Evolutionary conservation across 1,140 invertebrate genomes (phyloP).

Genomic region (Globodera rostochiensis): DNA sequence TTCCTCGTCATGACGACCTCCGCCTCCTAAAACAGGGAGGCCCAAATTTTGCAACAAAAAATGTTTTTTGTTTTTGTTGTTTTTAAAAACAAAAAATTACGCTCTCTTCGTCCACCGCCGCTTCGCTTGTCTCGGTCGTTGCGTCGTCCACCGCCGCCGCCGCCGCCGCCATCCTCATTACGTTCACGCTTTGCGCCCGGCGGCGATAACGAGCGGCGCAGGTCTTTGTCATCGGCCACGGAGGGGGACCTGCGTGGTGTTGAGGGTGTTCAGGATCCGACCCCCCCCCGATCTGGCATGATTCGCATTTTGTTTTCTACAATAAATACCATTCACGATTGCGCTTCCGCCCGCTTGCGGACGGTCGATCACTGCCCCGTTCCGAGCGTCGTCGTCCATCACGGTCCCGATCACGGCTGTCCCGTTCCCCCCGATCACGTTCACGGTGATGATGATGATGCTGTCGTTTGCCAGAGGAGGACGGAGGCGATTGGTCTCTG

Average conservation of each 20-base stretch:
- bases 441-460: slow-evolving; percentile 6
- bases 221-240: neutral
- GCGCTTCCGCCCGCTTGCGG: neutral
- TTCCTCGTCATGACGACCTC: slow-evolving; percentile 20
- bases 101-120: slow-evolving; percentile 16
- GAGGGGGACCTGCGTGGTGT: neutral
- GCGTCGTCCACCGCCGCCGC: neutral
- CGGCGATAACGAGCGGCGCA: neutral
- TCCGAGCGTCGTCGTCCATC: neutral
- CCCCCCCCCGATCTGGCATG: no score
- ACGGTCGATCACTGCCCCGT: neutral
- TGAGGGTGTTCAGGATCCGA: no score
- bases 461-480: neutral
- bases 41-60: no score
- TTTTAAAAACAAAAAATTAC: slow-evolving; percentile 17
- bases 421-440: neutral
- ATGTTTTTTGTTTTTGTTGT: neutral
- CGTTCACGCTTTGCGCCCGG: neutral
- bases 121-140: neutral
- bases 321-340: neutral
- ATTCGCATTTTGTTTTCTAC: no score
- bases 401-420: slow-evolving; percentile 10
- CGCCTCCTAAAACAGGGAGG: neutral
- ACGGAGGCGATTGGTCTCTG: neutral
- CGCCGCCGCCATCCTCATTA: neutral